Evolutionary conservation across 2,113 vertebrate species (phyloP).

Genomic region (Ctenomys sociabilis): DNA sequence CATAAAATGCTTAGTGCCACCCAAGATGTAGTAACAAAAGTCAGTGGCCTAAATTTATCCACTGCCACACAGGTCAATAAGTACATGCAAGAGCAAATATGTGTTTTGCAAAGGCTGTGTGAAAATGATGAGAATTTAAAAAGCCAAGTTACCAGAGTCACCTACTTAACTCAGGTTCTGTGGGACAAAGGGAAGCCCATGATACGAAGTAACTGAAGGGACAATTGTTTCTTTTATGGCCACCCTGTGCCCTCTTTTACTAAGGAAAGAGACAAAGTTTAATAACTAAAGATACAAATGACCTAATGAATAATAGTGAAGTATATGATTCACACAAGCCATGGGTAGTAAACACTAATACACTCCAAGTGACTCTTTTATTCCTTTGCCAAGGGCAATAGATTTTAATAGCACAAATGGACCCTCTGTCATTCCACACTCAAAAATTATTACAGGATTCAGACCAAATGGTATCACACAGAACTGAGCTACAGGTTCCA

Average conservation of each 20-base stretch:
- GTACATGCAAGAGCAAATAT: constrained; percentile 39
- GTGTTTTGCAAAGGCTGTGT: not conserved
- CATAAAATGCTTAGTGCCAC: constrained; percentile 12
- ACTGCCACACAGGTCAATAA: constrained; percentile 50
- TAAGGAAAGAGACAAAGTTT: constrained; percentile 54
- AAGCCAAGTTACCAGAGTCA: constrained; percentile 31
- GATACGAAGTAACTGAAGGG: not conserved
- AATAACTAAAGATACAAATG: constrained; percentile 54
- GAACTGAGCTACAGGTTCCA: not conserved
- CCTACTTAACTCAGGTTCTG: constrained; percentile 16
- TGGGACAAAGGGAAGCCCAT: not conserved
- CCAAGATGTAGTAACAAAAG: not conserved
- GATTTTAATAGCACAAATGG: constrained; percentile 58
- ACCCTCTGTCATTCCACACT: constrained; percentile 11
- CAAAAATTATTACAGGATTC: constrained; percentile 50
- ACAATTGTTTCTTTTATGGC: not conserved
- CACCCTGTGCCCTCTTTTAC: not conserved
- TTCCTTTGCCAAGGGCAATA: constrained; percentile 53
- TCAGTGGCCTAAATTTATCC: constrained; percentile 46
- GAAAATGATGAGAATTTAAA: not conserved
- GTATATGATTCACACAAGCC: constrained; percentile 51
- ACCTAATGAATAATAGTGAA: constrained; percentile 60
- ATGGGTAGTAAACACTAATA: constrained; percentile 22
- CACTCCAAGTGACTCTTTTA: constrained; percentile 22
- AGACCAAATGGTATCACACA: not conserved